Evolutionary conservation across 2,888 invertebrate genomes (phyloP).

Genomic region (Lacanobia oleracea): DNA sequence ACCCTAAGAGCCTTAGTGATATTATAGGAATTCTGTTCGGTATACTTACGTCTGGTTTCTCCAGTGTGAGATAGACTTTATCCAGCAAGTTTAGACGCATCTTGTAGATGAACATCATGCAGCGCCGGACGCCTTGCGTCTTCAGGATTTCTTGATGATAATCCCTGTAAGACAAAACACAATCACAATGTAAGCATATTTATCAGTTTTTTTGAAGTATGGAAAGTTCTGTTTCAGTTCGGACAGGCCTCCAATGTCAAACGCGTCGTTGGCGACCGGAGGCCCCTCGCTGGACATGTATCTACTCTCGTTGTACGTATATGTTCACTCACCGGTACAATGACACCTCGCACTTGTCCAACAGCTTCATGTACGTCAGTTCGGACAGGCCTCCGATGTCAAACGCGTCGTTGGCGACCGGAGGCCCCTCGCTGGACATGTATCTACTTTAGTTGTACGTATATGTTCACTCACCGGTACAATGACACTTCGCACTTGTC

Average conservation of each 20-base stretch:
- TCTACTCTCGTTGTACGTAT: conserved; percentile 75
- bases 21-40: no score
- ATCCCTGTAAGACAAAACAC: conserved; percentile 90
- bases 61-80: conserved; percentile 93
- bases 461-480: conserved; percentile 80
- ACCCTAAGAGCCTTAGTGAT: no score
- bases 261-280: conserved; percentile 79
- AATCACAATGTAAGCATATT: no score
- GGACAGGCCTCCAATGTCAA: conserved; percentile 88
- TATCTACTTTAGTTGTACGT: conserved; percentile 77
- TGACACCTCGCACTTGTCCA: conserved; percentile 84
- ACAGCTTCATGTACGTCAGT: conserved; percentile 81
- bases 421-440: conserved; percentile 57
- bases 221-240: no score
- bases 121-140: conserved; percentile 95
- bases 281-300: conserved; percentile 67
- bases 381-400: conserved; percentile 89
- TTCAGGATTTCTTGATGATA: conserved; percentile 97
- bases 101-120: conserved; percentile 94
- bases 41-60: conserved; percentile 84
- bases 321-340: conserved; percentile 82
- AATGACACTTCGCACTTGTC: conserved; percentile 84
- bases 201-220: no score
- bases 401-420: conserved; percentile 81
- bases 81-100: conserved; percentile 92